Conservation (phyloP, 2,888 invertebrate species). For the Caprella mutica region DNA sequence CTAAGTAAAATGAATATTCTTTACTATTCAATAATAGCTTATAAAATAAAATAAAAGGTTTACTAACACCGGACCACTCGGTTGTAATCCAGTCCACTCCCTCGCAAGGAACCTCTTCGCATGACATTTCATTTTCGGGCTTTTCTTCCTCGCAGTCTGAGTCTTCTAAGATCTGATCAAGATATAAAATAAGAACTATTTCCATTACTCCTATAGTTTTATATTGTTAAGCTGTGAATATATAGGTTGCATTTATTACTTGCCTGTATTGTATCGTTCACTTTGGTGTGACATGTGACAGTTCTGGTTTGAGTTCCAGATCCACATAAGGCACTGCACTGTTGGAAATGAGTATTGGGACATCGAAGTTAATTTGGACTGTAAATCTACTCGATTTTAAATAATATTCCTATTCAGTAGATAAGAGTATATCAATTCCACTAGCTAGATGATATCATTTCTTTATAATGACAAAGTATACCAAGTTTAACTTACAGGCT, state of each 20-base stretch:
- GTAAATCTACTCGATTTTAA: no score
- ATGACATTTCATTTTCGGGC: constrained; percentile 57
- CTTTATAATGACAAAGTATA: no score
- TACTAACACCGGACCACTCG: constrained; percentile 77
- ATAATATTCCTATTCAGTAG: no score
- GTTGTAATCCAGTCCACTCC: constrained; percentile 83
- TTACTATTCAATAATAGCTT: no score
- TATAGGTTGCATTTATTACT: no score
- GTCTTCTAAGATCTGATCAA: constrained; percentile 56
- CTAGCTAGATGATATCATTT: no score
- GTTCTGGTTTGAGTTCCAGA: constrained; percentile 68
- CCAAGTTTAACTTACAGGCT: constrained; percentile 65
- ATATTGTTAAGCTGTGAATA: background rate
- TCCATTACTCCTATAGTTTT: constrained; percentile 39
- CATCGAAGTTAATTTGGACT: no score
- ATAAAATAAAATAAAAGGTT: no score
- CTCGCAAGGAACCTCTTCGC: constrained; percentile 65
- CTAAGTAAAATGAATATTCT: no score
- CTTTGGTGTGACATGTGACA: constrained; percentile 64
- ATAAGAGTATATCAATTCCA: no score
- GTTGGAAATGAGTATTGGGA: constrained; percentile 31
- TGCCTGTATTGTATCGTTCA: constrained; percentile 36
- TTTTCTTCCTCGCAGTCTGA: constrained; percentile 52
- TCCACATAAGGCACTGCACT: constrained; percentile 86
- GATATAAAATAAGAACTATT: constrained; percentile 48